Evolutionary conservation across 2,888 invertebrate species (phyloP).

Genomic region (Leistus spinibarbis): DNA sequence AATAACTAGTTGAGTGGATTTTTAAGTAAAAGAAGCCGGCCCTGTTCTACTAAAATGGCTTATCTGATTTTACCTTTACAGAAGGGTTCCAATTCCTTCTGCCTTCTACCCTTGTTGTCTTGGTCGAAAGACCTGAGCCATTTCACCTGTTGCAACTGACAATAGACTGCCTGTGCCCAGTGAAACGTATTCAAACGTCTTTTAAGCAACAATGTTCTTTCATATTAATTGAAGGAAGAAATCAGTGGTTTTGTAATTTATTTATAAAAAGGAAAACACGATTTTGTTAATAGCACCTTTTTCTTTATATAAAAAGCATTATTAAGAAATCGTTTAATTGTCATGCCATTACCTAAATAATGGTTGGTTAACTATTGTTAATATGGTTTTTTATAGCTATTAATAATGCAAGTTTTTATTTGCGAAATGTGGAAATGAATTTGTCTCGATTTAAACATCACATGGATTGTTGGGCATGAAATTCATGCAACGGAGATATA

Average conservation of each 20-base stretch:
- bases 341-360: background rate
- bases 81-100: conserved; percentile 1
- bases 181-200: background rate
- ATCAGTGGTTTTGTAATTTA: background rate
- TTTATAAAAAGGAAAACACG: background rate
- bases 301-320: no score
- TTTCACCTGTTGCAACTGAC: conserved; percentile 34
- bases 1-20: no score
- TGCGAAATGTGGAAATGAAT: background rate
- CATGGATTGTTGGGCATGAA: background rate
- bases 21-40: background rate
- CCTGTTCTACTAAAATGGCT: background rate
- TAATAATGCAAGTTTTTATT: background rate
- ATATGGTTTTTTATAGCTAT: background rate
- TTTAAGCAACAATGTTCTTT: background rate
- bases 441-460: background rate
- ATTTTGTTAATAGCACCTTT: background rate
- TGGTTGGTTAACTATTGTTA: background rate
- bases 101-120: conserved; percentile 14
- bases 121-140: conserved; percentile 12
- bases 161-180: background rate
- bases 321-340: background rate
- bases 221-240: background rate
- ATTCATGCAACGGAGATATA: background rate
- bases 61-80: conserved; percentile 18